phyloP scores from a whole-genome alignment of 2,888 invertebrate genomes.

The Mechanitis messenoides region DNA sequence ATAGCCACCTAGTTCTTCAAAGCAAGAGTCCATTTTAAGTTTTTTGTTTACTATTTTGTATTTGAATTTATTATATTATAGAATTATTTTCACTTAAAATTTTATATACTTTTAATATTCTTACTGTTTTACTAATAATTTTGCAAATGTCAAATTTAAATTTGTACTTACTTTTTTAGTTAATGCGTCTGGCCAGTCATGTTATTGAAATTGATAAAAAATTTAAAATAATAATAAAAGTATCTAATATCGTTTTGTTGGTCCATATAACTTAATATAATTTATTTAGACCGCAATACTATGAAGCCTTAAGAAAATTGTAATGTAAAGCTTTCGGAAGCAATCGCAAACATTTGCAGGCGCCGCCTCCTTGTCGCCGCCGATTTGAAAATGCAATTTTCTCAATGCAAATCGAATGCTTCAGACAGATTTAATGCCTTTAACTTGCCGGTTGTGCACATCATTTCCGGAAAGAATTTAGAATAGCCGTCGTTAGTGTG shows the following conservation, averaged over 20 bases:
- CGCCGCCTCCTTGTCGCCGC: slow-evolving; percentile 54
- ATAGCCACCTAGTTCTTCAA: slow-evolving; percentile 45
- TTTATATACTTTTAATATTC: slow-evolving; percentile 9
- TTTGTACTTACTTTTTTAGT: slow-evolving; percentile 9
- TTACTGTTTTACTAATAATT: slow-evolving; percentile 1
- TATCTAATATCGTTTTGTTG: too few relatives aligned
- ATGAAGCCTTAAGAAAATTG: slow-evolving; percentile 36
- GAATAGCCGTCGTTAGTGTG: slow-evolving; percentile 40
- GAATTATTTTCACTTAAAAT: slow-evolving; percentile 10
- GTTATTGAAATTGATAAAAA: background rate
- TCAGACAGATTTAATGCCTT: slow-evolving; percentile 72
- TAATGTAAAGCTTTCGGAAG: slow-evolving; percentile 52
- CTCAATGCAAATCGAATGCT: slow-evolving; percentile 70
- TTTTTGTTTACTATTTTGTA: slow-evolving; percentile 26
- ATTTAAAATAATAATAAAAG: too few relatives aligned
- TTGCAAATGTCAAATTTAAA: slow-evolving; percentile 17
- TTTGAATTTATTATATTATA: slow-evolving; percentile 21
- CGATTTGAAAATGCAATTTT: slow-evolving; percentile 71
- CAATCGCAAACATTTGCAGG: slow-evolving; percentile 58
- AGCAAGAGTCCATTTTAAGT: slow-evolving; percentile 53
- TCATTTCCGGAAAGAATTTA: slow-evolving; percentile 58
- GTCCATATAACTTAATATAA: background rate
- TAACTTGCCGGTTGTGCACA: slow-evolving; percentile 65
- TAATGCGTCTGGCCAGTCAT: slow-evolving; percentile 8
- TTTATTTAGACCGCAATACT: slow-evolving; percentile 8